Evolutionary conservation across 2,888 invertebrate species (phyloP).

Genomic region (Girardia tigrina): DNA sequence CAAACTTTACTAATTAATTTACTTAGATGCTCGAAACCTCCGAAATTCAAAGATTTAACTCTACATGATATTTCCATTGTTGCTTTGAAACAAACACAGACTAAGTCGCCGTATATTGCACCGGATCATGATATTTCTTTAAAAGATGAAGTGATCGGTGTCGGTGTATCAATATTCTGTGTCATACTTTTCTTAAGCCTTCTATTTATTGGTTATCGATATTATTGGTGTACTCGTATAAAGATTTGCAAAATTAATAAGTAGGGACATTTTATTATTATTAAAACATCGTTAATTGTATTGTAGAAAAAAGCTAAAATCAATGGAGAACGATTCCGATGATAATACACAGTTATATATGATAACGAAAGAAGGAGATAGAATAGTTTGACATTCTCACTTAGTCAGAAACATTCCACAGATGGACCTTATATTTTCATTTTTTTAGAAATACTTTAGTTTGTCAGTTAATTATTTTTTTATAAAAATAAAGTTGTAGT

Average conservation of each 20-base stretch:
- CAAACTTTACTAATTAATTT: too few relatives aligned
- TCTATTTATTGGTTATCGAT: neutral
- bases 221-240: neutral
- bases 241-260: neutral
- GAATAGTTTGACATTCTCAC: too few relatives aligned
- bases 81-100: neutral
- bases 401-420: too few relatives aligned
- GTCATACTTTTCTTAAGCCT: neutral
- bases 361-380: constrained; percentile 12
- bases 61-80: neutral
- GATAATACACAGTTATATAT: constrained; percentile 3
- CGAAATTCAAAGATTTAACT: neutral
- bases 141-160: neutral
- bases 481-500: too few relatives aligned
- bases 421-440: too few relatives aligned
- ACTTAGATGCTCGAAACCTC: neutral
- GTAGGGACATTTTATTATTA: neutral
- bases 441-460: too few relatives aligned
- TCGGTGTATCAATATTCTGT: neutral
- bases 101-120: neutral
- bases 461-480: too few relatives aligned
- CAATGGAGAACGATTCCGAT: neutral
- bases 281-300: neutral
- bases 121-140: neutral
- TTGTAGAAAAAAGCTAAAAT: neutral